These are phyloP conservation scores for Venustoraphidia nigricollis DNA, from an alignment of 2,888 invertebrate genomes.

Conservation along the genomic window DNA sequence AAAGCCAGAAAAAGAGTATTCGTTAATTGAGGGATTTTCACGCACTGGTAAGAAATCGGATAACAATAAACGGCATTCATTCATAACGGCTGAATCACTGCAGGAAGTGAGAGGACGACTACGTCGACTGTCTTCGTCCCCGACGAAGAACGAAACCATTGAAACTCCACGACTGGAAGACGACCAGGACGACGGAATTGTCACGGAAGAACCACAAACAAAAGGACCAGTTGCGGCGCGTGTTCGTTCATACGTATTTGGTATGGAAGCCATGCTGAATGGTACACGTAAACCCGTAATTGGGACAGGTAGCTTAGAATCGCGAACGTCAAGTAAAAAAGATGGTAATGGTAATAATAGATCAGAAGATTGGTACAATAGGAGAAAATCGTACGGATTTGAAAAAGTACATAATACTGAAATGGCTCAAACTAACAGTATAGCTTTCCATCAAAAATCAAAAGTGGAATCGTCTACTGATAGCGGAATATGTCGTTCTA, in stretches of 20 bases:
- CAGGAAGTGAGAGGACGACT: constrained; percentile 41
- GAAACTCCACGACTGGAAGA: constrained; percentile 8
- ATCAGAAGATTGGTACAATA: constrained; percentile 52
- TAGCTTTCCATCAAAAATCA: constrained; percentile 27
- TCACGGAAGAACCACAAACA: constrained; percentile 25
- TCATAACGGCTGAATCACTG: constrained; percentile 42
- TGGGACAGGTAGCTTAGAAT: constrained; percentile 32
- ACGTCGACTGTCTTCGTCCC: constrained; percentile 34
- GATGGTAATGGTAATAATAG: constrained; percentile 19
- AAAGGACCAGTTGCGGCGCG: constrained; percentile 17
- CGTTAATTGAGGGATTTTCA: too few relatives aligned
- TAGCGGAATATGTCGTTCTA: constrained; percentile 58
- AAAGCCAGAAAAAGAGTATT: constrained; percentile 12
- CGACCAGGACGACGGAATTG: constrained; percentile 30
- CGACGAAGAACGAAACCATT: constrained; percentile 16
- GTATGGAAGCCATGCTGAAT: constrained; percentile 26
- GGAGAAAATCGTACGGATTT: constrained; percentile 66
- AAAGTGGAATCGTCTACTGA: constrained; percentile 61
- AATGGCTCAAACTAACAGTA: constrained; percentile 15
- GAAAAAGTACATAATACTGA: constrained; percentile 32
- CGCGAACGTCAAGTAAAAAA: constrained; percentile 25
- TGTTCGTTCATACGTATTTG: constrained; percentile 29
- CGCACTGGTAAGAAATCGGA: too few relatives aligned
- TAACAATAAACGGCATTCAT: constrained; percentile 27
- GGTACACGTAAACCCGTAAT: constrained; percentile 19